Base-by-base conservation (phyloP, 2,888 invertebrate species). In the Caenorhabditis wallacei region DNA sequence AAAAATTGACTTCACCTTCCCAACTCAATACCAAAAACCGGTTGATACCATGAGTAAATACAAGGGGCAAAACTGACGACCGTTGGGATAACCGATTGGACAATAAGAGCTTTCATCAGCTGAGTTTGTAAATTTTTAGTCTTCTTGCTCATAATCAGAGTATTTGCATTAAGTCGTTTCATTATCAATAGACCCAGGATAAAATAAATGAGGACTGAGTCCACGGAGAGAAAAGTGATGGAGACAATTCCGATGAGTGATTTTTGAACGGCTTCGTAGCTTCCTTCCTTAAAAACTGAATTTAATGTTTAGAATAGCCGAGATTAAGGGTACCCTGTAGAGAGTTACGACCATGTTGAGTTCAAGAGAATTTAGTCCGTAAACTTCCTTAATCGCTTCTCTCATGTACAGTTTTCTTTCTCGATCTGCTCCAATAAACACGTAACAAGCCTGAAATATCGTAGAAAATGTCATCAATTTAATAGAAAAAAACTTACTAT, bases 231-330 rank as follows among this genome's bases (percentile, higher is more conserved):
- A 24, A 56, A 75, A 24, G 26, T 35, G n/a, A 57, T 56, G 7
- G 74, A 74, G 8, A 64, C 46, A 10, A 74, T 64, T n/a, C 74
- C 74, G 16, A 64, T 46, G n/a, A 54, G 16, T 16, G 74, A 63
- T 24, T 64, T 56, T 8, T 26, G 13, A 16, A 75, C 46, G 16
- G 66, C 30, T 11, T 66, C 46, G 20, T 4, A 35, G 35, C 1
- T 54, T 24, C 74, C 74, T 48, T 75, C 74, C 74, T 66, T 46
- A 20, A 69, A 37, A n/a, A n/a, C n/a, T n/a, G n/a, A n/a, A n/a
- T n/a, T n/a, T n/a, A 35, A 40, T 16, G 10, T 43, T 43, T 43
- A 7, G 16, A 22, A 16, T 1, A 10, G 22, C n/a, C 22, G n/a
- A n/a, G n/a, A n/a, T n/a, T n/a, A n/a, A n/a, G n/a, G n/a, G n/a